Conservation (phyloP, 92 coral and sea anemone species). For the Epizoanthus illoricatus region DNA sequence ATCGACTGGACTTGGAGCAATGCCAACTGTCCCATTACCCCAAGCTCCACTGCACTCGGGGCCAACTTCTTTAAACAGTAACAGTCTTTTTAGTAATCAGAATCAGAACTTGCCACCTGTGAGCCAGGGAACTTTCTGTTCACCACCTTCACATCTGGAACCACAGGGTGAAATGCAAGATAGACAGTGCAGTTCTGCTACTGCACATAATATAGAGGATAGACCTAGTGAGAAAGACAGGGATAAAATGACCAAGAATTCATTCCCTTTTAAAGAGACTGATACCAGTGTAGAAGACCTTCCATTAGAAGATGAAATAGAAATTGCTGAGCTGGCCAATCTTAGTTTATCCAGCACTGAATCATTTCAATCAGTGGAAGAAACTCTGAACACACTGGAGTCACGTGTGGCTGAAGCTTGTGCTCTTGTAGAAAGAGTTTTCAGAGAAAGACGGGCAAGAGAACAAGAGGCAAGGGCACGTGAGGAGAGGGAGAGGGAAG, state of each 20-base stretch:
- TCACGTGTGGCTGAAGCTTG: background rate
- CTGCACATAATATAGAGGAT: background rate
- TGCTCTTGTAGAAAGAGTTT: background rate
- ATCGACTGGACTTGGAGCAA: too few relatives aligned
- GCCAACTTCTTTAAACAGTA: too few relatives aligned
- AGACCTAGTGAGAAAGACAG: background rate
- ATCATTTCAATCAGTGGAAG: constrained; percentile 17
- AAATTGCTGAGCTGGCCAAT: background rate
- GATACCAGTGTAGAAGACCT: background rate
- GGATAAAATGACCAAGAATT: background rate
- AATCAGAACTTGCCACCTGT: too few relatives aligned
- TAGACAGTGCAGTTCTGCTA: background rate
- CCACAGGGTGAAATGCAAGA: background rate
- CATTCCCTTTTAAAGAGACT: constrained; percentile 7
- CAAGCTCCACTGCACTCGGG: too few relatives aligned
- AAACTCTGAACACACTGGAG: background rate
- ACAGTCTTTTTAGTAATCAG: too few relatives aligned
- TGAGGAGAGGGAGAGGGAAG: constrained; percentile 1
- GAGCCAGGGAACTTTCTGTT: background rate
- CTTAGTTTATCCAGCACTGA: background rate
- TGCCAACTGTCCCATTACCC: too few relatives aligned
- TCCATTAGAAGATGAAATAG: background rate
- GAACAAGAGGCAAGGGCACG: background rate
- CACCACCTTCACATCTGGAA: background rate
- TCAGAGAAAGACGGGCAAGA: background rate